These are phyloP conservation scores for Ryuthela nishihirai DNA, from an alignment of 2,888 invertebrate genomes.

Conservation along the genomic window DNA sequence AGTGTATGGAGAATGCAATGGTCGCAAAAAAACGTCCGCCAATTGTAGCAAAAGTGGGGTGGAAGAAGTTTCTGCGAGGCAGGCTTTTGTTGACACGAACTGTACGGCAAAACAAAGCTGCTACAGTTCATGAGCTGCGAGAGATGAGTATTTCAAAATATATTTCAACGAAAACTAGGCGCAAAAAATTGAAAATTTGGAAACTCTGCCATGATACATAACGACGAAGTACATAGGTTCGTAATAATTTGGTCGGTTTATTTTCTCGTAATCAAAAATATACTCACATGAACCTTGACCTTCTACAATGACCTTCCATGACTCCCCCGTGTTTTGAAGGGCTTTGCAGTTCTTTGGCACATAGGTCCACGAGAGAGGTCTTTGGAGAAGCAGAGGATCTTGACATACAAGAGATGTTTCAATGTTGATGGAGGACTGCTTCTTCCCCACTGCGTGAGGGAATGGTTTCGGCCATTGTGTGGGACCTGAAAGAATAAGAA, in stretches of 20 bases:
- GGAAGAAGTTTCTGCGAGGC: no score
- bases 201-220: no score
- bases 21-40: no score
- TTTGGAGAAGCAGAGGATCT: constrained; percentile 50
- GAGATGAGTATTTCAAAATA: no score
- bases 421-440: constrained; percentile 87
- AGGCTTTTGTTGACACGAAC: no score
- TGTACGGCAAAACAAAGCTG: no score
- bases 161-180: no score
- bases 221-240: no score
- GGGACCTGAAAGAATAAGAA: constrained; percentile 71
- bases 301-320: constrained; percentile 69
- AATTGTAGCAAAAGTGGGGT: no score
- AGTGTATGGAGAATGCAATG: no score
- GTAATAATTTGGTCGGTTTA: not conserved
- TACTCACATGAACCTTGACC: constrained; percentile 34
- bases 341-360: constrained; percentile 39
- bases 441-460: constrained; percentile 71
- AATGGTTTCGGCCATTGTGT: constrained; percentile 76
- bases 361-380: constrained; percentile 70
- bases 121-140: no score
- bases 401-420: constrained; percentile 52
- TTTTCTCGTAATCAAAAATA: not conserved
- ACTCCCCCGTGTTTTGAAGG: constrained; percentile 77
- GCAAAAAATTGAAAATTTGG: no score